These are phyloP conservation scores for Marisa cornuarietis DNA, from an alignment of 1,140 invertebrate genomes.

Conservation along the genomic window DNA sequence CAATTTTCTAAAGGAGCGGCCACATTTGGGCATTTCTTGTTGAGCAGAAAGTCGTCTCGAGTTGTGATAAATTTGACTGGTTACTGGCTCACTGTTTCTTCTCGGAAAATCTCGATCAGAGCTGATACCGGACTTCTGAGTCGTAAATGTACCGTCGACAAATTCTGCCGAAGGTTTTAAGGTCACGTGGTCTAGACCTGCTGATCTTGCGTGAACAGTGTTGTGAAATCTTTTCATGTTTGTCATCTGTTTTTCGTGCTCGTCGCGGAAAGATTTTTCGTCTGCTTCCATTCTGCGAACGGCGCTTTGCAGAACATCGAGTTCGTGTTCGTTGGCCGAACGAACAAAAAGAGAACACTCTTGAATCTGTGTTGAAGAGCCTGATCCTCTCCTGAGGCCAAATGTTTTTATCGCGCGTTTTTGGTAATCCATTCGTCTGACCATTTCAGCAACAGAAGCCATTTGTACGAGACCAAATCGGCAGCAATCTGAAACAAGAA, in stretches of 20 bases:
- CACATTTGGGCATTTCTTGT: conserved; percentile 11
- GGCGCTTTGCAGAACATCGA: conserved; percentile 10
- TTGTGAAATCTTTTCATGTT: conserved; percentile 11
- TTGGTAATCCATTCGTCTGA: conserved; percentile 17
- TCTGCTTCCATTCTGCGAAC: conserved; percentile 20
- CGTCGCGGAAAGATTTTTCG: conserved; percentile 9
- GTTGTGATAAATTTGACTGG: no score
- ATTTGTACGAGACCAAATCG: not conserved
- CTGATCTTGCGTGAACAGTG: conserved; percentile 9
- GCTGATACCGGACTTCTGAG: not conserved
- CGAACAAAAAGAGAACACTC: conserved; percentile 13
- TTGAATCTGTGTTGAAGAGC: conserved; percentile 11
- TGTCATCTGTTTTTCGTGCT: conserved; percentile 11
- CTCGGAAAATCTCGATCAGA: not conserved
- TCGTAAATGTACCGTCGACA: not conserved
- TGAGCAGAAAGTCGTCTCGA: conserved; percentile 13
- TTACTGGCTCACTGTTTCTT: not conserved
- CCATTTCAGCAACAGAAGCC: conserved; percentile 10
- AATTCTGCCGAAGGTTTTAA: not conserved
- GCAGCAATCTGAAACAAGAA: no score
- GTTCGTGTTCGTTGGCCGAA: conserved; percentile 13
- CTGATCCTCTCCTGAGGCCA: not conserved
- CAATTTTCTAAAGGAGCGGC: conserved; percentile 18
- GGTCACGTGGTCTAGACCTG: not conserved
- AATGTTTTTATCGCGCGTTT: conserved; percentile 10